Evolutionary conservation across 1,140 invertebrate species (phyloP).

Genomic region (Schmidtea mediterranea): DNA sequence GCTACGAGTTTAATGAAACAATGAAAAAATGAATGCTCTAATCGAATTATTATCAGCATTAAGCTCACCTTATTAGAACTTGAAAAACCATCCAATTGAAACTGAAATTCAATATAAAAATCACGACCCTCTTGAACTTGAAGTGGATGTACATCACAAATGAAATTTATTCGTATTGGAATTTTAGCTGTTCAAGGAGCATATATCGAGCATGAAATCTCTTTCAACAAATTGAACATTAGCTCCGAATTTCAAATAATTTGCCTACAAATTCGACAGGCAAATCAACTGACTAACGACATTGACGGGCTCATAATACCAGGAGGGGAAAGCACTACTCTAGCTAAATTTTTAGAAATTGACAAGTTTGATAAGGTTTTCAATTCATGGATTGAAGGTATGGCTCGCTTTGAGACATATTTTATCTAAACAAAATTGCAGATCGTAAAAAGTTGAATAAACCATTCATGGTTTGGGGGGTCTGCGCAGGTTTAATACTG

Average conservation of each 20-base stretch:
- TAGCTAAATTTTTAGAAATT: slow-evolving; percentile 15
- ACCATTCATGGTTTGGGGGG: slow-evolving; percentile 16
- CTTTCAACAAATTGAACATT: slow-evolving; percentile 10
- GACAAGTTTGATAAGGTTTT: slow-evolving; percentile 15
- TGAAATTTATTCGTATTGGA: slow-evolving; percentile 9
- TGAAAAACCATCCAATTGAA: too few relatives aligned
- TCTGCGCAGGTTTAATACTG: slow-evolving; percentile 19
- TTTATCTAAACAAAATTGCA: background rate
- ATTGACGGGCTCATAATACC: slow-evolving; percentile 17
- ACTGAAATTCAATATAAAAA: too few relatives aligned
- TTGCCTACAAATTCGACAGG: slow-evolving; percentile 11
- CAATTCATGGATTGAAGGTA: slow-evolving; percentile 12
- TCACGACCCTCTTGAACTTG: too few relatives aligned
- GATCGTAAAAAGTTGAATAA: slow-evolving; percentile 3
- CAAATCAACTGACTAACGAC: slow-evolving; percentile 10
- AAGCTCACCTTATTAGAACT: too few relatives aligned
- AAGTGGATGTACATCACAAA: background rate
- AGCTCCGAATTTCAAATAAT: slow-evolving; percentile 5
- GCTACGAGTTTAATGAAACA: too few relatives aligned
- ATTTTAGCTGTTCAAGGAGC: slow-evolving; percentile 17
- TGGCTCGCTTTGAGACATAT: background rate
- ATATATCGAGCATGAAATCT: slow-evolving; percentile 15
- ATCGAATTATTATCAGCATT: too few relatives aligned
- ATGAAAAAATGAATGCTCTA: too few relatives aligned
- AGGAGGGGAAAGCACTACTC: slow-evolving; percentile 18